Base-by-base conservation (phyloP, 2,888 invertebrate genomes). In the Drosophila lacicola region DNA sequence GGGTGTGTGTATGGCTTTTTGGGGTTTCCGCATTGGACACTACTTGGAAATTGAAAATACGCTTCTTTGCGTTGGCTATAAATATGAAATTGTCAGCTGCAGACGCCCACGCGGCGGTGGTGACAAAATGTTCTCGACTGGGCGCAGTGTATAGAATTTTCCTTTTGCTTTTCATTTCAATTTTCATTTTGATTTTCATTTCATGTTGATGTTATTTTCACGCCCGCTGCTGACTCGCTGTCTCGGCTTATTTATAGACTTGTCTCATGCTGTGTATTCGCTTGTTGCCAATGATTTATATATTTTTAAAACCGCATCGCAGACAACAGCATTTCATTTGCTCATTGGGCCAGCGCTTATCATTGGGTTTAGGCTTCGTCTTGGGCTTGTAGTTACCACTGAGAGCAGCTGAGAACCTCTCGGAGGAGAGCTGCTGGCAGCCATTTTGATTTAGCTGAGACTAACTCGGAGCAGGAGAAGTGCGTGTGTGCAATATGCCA, bases 191-290 rank as follows among this genome's bases (percentile, higher is more conserved):
- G 36, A 37, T 56, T 63, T 69, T 66, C 45, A 34, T 58, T 71
- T 71, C 37, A 80, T 66, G 60, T 60, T 71, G 68, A 55, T 74
- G 69, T 64, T 78, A 72, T 76, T 81, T 81, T 82, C 87, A 87
- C 87, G 81, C 81, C 78, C 80, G 74, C 39, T 41, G 60, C 39
- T 50, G 67, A 49, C 70, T 54, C 50, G 42, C 60, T 55, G 51
- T 60, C 45, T 45, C 39, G 45, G 21, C 72, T 80, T 90, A 90
- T 90, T 90, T 91, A 90, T 90, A 91, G 91, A 80, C 89, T 88
- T 91, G 89, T 90, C 91, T 91, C 91, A 91, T 90, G 91, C 91
- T 90, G 91, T 90, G 91, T 64, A 34, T 63, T 37, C 34, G 77
- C 69, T 75, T 73, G 77, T 73, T 75, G 57, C 42, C 69, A 80